Conservation (phyloP, 2,797 vertebrate genomes). For the Psittacula derbiana region DNA sequence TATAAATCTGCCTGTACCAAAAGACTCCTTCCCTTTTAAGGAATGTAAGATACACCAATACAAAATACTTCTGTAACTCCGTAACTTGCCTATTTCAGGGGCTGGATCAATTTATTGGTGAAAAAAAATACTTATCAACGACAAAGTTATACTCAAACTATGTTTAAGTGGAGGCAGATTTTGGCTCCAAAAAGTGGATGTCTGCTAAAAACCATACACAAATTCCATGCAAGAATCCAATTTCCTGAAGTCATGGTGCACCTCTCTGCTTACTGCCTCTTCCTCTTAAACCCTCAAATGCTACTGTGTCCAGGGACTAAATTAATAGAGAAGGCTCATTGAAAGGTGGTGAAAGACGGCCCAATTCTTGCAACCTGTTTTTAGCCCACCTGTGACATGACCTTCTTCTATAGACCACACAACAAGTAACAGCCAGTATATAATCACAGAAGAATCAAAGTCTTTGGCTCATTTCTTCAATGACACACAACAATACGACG, state of each 20-base stretch:
- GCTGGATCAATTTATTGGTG: neutral
- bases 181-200: neutral
- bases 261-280: neutral
- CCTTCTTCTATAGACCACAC: neutral
- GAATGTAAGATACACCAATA: neutral
- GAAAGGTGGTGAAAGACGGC: neutral
- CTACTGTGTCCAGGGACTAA: neutral
- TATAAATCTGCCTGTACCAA: neutral
- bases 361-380: neutral
- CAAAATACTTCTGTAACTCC: neutral
- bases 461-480: neutral
- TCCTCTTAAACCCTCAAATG: neutral
- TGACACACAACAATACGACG: neutral
- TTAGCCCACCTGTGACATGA: neutral
- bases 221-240: neutral
- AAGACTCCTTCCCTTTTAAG: neutral
- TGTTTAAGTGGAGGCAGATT: neutral
- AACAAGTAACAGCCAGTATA: neutral
- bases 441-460: neutral
- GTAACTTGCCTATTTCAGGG: neutral
- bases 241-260: neutral
- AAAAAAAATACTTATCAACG: neutral
- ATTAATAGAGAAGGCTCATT: neutral
- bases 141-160: neutral
- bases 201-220: accelerated